Conservation (phyloP, 2,888 invertebrate genomes). For the Sepiola atlantica region DNA sequence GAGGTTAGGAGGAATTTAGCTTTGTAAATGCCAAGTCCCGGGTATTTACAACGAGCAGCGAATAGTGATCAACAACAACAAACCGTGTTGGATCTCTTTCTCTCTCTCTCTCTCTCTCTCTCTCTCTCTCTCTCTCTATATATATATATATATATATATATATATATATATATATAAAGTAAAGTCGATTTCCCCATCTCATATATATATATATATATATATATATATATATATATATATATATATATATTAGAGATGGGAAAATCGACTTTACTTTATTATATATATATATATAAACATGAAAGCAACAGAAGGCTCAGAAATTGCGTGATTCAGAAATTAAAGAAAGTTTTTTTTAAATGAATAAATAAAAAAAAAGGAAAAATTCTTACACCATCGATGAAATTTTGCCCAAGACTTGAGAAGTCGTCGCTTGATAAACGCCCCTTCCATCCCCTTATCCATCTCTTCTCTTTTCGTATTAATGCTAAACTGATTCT, state of each 20-base stretch:
- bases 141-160: background rate
- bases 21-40: too few relatives aligned
- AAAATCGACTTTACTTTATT: too few relatives aligned
- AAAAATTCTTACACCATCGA: background rate
- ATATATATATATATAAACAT: background rate
- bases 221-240: background rate
- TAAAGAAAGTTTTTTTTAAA: conserved; percentile 7
- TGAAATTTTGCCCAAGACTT: background rate
- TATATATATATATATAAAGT: too few relatives aligned
- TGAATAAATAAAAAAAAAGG: background rate
- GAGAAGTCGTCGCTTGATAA: background rate
- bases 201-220: background rate
- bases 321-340: background rate
- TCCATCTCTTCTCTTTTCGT: background rate
- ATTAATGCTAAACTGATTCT: background rate
- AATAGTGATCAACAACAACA: too few relatives aligned
- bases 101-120: background rate
- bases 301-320: background rate
- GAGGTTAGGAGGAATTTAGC: too few relatives aligned
- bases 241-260: too few relatives aligned
- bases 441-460: background rate
- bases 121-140: background rate
- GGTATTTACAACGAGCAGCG: too few relatives aligned
- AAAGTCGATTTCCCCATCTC: too few relatives aligned
- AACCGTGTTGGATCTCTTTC: too few relatives aligned